These are phyloP conservation scores for Capreolus pygargus DNA, from an alignment of 2,113 vertebrate species.

Conservation along the genomic window DNA sequence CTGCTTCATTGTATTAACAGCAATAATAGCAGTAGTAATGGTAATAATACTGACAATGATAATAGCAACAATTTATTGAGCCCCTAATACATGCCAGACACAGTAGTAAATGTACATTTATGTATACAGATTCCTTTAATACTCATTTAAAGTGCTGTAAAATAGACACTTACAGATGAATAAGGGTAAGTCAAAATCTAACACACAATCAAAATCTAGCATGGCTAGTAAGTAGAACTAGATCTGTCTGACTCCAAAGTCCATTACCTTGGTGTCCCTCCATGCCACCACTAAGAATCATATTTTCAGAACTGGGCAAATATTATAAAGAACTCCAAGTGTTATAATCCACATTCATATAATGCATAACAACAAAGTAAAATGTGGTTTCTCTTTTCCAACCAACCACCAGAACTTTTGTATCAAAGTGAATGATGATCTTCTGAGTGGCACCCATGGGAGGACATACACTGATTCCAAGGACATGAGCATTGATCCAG, in stretches of 20 bases:
- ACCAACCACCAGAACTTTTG: neutral
- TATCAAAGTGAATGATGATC: neutral
- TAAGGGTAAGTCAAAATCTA: neutral
- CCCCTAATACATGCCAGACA: neutral
- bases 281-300: neutral
- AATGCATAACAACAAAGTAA: neutral
- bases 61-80: neutral
- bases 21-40: neutral
- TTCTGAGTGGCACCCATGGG: neutral
- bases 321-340: neutral
- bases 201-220: neutral
- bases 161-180: neutral
- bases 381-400: neutral
- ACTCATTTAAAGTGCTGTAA: neutral
- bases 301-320: constrained; percentile 15
- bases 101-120: neutral
- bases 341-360: neutral
- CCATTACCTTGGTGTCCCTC: neutral
- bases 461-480: neutral
- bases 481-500: neutral
- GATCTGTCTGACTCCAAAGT: neutral
- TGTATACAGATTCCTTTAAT: neutral
- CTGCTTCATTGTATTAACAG: neutral
- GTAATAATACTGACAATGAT: neutral
- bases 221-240: neutral